phyloP scores from a whole-genome alignment of 1,140 invertebrate genomes.

The Galleria mellonella region DNA sequence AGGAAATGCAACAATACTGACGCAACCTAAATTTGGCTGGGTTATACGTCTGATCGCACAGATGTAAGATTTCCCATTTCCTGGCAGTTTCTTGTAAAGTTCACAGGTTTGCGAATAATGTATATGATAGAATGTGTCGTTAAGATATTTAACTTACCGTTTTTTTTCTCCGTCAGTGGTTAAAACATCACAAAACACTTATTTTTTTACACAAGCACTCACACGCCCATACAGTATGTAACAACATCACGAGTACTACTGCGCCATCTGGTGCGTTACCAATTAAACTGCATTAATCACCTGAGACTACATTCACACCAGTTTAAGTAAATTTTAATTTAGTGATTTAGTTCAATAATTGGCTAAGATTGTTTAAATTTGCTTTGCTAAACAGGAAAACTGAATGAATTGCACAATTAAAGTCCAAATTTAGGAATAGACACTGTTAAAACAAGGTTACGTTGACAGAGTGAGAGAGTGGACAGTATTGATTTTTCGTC shows the following conservation, averaged over 20 bases:
- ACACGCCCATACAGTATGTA: conserved; percentile 69
- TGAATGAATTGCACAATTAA: too few relatives aligned
- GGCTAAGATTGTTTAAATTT: too few relatives aligned
- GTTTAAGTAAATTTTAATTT: conserved; percentile 43
- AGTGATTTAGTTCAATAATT: too few relatives aligned
- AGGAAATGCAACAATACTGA: conserved; percentile 38
- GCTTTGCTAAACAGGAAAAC: too few relatives aligned
- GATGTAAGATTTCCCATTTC: conserved; percentile 63
- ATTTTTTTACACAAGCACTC: conserved; percentile 69
- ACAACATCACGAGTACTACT: conserved; percentile 70
- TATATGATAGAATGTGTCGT: conserved; percentile 14
- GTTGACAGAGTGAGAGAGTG: too few relatives aligned
- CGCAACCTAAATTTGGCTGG: conserved; percentile 53
- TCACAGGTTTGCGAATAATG: conserved; percentile 20
- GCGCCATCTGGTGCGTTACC: conserved; percentile 56
- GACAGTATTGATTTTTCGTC: too few relatives aligned
- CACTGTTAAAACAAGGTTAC: too few relatives aligned
- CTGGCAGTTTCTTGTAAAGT: conserved; percentile 39
- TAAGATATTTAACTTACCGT: conserved; percentile 44
- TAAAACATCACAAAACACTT: conserved; percentile 66
- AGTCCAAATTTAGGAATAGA: too few relatives aligned
- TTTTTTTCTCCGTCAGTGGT: conserved; percentile 45
- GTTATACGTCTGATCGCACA: conserved; percentile 65
- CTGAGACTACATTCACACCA: conserved; percentile 48
- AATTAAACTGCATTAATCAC: conserved; percentile 34